Conservation (phyloP, 2,888 invertebrate genomes). For the Cryptocheilus praepositus region DNA sequence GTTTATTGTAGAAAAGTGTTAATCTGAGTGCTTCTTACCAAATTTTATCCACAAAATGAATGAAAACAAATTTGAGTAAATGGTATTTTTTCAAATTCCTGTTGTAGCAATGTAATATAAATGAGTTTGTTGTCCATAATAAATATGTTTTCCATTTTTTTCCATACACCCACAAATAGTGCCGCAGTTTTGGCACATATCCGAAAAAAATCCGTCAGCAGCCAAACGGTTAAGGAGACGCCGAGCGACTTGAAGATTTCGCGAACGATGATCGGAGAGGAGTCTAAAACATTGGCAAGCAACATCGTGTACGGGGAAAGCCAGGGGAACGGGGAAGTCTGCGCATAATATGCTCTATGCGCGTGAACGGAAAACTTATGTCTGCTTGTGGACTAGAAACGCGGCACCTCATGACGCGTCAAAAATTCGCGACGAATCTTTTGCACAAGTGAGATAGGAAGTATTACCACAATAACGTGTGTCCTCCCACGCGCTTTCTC, state of each 20-base stretch:
- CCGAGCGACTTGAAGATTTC: background rate
- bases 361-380: conserved; percentile 52
- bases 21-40: too few species aligned
- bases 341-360: conserved; percentile 27
- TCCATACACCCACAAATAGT: too few species aligned
- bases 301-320: background rate
- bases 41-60: too few species aligned
- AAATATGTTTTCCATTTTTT: too few species aligned
- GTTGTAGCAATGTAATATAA: too few species aligned
- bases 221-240: too few species aligned
- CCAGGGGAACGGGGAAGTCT: conserved; percentile 27
- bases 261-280: background rate
- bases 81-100: too few species aligned
- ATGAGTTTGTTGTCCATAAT: too few species aligned
- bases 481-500: background rate
- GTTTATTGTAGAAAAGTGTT: too few species aligned
- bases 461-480: conserved; percentile 3
- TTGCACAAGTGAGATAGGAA: conserved; percentile 19
- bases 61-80: too few species aligned
- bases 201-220: too few species aligned
- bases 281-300: conserved; percentile 13
- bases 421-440: conserved; percentile 31
- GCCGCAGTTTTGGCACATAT: too few species aligned
- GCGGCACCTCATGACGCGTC: conserved; percentile 49
- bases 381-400: conserved; percentile 71